Base-by-base conservation (phyloP, 2,113 vertebrate genomes). In the Mirza zaza region DNA sequence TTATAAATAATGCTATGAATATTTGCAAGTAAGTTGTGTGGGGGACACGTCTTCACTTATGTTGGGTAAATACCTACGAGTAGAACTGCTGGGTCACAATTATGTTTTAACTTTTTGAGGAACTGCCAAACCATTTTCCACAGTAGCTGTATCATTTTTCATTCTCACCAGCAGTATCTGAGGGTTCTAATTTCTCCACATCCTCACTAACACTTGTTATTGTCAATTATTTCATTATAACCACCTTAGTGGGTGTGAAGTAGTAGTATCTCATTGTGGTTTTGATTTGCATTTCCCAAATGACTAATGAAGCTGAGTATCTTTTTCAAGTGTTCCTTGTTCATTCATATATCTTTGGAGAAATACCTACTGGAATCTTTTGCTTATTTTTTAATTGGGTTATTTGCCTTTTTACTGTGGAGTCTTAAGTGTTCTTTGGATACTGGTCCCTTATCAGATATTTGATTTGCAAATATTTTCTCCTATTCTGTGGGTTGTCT, bases 241-340 rank as follows among this genome's bases (percentile, higher is more conserved):
- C 36, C 50, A 39, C 71, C 67, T 55, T 65, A 57, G 2, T 48
- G 29, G 12, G 18, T 67, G 9, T 59, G 36, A 87, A 71, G 7
- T 63, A 29, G 52, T 73, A 21, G 50, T 67, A 87, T 27, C 42
- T 93, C 15, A 52, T 2, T 52, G 42, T 79, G 73, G 12, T 80
- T 90, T 93, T 93, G 18, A 90, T 90, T 48, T 90, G 25, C 45
- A 94, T 73, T 93, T 90, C 29, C 63, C 45, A 82, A 82, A 75
- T 2, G 23, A 91, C 12, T 59, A 84, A 91, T 65, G 45, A 87
- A 39, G 27, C 55, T 13, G 2, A 75, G 48, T n/a, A 79, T 63
- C 52, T 77, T 71, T 71, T 84, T 63, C 18, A 73, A 42, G n/a
- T 70, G 67, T 23, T 48, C 57, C 2, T 63, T 79, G 65, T 70